These are phyloP conservation scores for Numenius arquata DNA, from an alignment of 2,113 vertebrate genomes.

Conservation along the genomic window DNA sequence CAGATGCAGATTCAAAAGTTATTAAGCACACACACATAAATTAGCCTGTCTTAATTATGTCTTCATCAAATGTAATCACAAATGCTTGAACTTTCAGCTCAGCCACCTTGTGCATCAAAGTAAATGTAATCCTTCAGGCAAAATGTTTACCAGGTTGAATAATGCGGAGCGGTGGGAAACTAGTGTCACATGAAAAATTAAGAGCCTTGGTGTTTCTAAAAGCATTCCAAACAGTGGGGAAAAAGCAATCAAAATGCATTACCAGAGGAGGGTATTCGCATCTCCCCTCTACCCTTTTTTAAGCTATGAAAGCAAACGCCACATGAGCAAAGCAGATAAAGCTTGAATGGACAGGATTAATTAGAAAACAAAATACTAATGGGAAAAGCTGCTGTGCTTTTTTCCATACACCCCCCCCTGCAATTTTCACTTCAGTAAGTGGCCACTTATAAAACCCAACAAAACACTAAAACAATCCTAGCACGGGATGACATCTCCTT, in stretches of 20 bases:
- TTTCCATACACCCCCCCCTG: neutral
- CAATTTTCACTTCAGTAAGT: constrained; percentile 15
- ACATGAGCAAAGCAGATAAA: constrained; percentile 29
- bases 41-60: constrained; percentile 10
- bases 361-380: constrained; percentile 50
- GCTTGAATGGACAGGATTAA: constrained; percentile 41
- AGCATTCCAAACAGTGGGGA: neutral
- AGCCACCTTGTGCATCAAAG: neutral
- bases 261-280: neutral
- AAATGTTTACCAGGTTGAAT: neutral
- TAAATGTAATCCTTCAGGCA: neutral
- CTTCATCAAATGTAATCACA: neutral
- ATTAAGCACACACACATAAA: neutral
- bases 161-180: neutral
- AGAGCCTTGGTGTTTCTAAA: neutral
- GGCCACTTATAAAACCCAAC: constrained; percentile 12
- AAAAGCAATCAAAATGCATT: constrained; percentile 2
- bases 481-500: constrained; percentile 11
- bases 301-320: neutral
- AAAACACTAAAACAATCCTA: neutral
- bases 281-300: neutral
- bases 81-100: neutral
- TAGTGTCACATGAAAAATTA: constrained; percentile 35
- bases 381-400: neutral
- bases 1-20: neutral